Percentiles rank a stretch among this genome's conserved stretches.
phyloP scores from a whole-genome alignment of 2,113 vertebrate species.

The Colius striatus region DNA sequence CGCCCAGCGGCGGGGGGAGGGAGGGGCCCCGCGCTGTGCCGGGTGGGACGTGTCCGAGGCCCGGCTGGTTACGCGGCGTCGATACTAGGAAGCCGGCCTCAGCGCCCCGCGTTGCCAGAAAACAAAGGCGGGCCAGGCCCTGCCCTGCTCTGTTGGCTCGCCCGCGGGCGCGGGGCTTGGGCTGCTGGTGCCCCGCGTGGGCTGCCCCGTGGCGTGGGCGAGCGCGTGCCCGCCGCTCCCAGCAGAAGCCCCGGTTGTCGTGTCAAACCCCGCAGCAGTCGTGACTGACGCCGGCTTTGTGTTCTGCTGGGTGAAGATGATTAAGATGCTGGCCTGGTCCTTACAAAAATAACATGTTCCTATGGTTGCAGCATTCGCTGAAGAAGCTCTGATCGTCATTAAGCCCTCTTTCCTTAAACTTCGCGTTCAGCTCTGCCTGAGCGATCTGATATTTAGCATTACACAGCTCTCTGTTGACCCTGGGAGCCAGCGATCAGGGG shows the following conservation, averaged over 20 bases:
- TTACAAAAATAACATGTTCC: background rate
- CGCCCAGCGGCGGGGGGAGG: background rate
- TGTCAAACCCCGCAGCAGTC: background rate
- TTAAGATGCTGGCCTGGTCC: background rate
- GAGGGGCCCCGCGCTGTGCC: background rate
- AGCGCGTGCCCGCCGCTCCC: background rate
- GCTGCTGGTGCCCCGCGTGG: background rate
- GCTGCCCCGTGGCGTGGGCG: background rate
- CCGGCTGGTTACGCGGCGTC: background rate
- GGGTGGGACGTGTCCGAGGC: background rate
- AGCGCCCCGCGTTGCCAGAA: background rate
- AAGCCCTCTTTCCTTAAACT: background rate
- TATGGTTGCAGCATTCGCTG: background rate
- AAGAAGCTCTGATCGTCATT: background rate
- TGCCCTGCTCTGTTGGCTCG: no score
- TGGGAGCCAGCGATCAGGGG: background rate
- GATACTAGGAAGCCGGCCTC: background rate
- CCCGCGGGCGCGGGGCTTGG: background rate
- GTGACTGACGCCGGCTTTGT: background rate
- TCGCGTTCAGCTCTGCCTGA: background rate
- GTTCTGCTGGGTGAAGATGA: background rate
- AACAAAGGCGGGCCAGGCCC: background rate
- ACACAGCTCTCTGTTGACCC: background rate
- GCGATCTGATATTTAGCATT: background rate
- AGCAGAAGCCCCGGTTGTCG: accelerated